Conservation (phyloP, 2,113 vertebrate genomes). For the Grantiella picta region DNA sequence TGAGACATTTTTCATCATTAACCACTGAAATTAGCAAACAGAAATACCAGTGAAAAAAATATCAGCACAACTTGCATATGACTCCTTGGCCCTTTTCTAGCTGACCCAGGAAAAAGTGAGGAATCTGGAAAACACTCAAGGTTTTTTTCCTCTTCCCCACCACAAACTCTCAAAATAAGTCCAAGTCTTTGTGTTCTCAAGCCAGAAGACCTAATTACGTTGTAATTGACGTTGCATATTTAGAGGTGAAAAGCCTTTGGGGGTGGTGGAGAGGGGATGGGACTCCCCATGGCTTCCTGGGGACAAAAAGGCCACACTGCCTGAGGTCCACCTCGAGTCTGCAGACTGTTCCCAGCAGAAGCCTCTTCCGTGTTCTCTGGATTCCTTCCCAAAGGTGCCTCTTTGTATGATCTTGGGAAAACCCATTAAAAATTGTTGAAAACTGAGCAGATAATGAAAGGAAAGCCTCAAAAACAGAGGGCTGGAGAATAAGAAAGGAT, state of each 20-base stretch:
- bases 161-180: neutral
- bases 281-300: neutral
- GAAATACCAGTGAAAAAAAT: neutral
- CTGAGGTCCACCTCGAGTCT: neutral
- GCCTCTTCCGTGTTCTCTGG: neutral
- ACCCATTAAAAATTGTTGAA: neutral
- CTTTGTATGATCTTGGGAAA: neutral
- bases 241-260: neutral
- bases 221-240: neutral
- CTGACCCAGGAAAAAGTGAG: neutral
- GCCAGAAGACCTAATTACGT: neutral
- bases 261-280: neutral
- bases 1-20: neutral
- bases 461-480: neutral
- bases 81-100: neutral
- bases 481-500: neutral
- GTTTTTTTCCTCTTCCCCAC: neutral
- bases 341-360: neutral
- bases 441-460: neutral
- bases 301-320: neutral
- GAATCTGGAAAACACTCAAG: neutral
- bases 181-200: neutral
- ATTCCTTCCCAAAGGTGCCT: neutral
- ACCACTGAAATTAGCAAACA: slow-evolving; percentile 1
- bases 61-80: neutral